Evolutionary conservation across 2,797 vertebrate genomes (phyloP), one percentile per base, ranked within the genome.

Genomic region (Xenopus petersii): DNA sequence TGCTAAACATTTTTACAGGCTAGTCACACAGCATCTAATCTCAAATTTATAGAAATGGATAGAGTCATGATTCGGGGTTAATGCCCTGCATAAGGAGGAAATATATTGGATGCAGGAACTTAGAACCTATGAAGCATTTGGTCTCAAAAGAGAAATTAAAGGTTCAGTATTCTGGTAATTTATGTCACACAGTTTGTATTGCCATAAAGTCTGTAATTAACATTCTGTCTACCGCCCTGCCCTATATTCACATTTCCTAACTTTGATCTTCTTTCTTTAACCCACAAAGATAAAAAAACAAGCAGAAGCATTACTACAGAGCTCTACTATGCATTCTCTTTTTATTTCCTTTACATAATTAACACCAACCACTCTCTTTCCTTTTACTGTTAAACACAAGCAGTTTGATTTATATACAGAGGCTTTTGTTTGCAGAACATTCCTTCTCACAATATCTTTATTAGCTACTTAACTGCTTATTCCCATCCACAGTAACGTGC

Each of bases 81-180:
- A 60, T 60, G 58, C 58, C 58, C 58, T 60, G 58, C 58, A 60
- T 26, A 60, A 60, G 24, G 13, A 60, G 58, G 58, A 60, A 60
- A 60, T 60, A 60, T 60, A 60, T 60, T 60, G 58, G 58, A 60
- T 60, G 21, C 24, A 8, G 12, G 58, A 60, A 60, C 58, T 60
- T 60, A 60, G 58, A 60, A 60, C 58, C 58, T 60, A 17, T 60
- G 12, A 24, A 12, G 58, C 21, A 60, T 12, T 60, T 26, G 17
- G 17, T 24, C 21, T 60, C 10, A 60, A 60, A 10, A 24, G 58
- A 60, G 58, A 60, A 60, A 26, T 9, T 26, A 60, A 60, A 60
- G 0, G 17, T 10, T 26, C 17, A 60, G 58, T 24, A 60, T 60
- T 60, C 24, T 26, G 2, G 5, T 60, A 60, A 60, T 60, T 60